These are phyloP conservation scores for Hirtodrosophila cameraria DNA, from an alignment of 2,888 invertebrate species.

Conservation along the genomic window DNA sequence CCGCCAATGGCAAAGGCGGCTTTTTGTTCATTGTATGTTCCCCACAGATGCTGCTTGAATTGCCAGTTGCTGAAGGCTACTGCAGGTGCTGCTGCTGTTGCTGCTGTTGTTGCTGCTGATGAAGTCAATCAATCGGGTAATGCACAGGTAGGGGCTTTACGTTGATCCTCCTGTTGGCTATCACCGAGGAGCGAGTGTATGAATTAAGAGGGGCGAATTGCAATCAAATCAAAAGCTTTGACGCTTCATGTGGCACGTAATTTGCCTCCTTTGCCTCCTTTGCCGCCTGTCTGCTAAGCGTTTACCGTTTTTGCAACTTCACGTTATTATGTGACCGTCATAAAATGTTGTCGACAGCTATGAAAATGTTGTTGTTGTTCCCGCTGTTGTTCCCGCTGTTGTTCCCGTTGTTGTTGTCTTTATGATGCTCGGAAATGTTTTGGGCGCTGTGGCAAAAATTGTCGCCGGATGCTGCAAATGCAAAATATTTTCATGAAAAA, in stretches of 20 bases:
- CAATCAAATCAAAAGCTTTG: conserved; percentile 72
- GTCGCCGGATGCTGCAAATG: conserved; percentile 78
- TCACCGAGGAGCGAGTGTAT: no score
- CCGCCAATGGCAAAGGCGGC: conserved; percentile 81
- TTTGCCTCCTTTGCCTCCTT: conserved; percentile 54
- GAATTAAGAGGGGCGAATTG: conserved; percentile 32
- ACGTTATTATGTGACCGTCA: conserved; percentile 74
- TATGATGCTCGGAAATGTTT: conserved; percentile 61
- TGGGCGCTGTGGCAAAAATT: conserved; percentile 50
- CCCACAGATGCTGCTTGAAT: conserved; percentile 9
- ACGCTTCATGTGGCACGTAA: conserved; percentile 67
- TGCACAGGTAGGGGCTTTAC: no score
- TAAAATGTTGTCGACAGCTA: conserved; percentile 65
- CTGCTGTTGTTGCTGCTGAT: conserved; percentile 4
- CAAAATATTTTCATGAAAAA: conserved; percentile 70
- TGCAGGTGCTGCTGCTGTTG: conserved; percentile 14
- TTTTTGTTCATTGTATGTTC: conserved; percentile 82
- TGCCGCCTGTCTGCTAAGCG: conserved; percentile 5
- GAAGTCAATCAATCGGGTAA: conserved; percentile 45
- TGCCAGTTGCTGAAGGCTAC: conserved; percentile 6
- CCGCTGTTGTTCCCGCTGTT: conserved; percentile 11
- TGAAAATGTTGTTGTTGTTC: conserved; percentile 36
- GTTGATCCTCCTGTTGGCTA: no score
- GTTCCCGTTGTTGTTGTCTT: conserved; percentile 36
- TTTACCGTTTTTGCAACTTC: conserved; percentile 42